Evolutionary conservation across 2,888 invertebrate species (phyloP).

Genomic region (Pyrgus malvae): DNA sequence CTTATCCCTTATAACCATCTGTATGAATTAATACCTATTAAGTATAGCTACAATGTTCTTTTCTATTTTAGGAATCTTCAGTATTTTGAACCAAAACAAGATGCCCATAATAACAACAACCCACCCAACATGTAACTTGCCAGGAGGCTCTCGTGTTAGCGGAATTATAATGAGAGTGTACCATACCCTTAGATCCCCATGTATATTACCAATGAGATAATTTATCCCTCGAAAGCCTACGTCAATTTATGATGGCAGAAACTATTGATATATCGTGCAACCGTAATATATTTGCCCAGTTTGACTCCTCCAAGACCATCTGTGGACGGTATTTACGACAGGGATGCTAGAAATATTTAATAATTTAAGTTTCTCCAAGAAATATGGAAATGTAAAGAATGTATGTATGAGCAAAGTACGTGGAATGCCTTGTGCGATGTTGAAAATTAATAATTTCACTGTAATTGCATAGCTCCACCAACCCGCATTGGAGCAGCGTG

Average conservation of each 20-base stretch:
- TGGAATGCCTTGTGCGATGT: neutral
- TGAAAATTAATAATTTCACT: neutral
- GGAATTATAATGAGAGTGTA: constrained; percentile 25
- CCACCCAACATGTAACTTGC: neutral
- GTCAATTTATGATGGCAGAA: constrained; percentile 20
- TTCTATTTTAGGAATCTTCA: neutral
- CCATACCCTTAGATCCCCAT: constrained; percentile 19
- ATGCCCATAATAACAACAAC: neutral
- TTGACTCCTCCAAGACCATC: constrained; percentile 13
- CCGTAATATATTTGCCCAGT: constrained; percentile 20
- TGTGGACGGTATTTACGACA: constrained; percentile 16
- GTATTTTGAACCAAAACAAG: neutral
- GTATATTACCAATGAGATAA: constrained; percentile 23
- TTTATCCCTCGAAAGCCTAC: constrained; percentile 16
- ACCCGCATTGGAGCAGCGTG: too few species aligned
- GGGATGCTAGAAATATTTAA: constrained; percentile 3
- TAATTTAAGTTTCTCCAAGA: constrained; percentile 10
- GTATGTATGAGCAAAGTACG: neutral
- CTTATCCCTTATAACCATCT: too few species aligned
- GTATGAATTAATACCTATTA: too few species aligned
- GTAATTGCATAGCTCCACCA: too few species aligned
- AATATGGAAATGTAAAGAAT: constrained; percentile 3
- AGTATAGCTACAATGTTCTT: too few species aligned
- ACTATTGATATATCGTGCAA: constrained; percentile 23
- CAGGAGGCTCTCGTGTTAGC: constrained; percentile 7